These are phyloP conservation scores for Chironomus riparius DNA, from an alignment of 2,888 invertebrate species.

Conservation along the genomic window DNA sequence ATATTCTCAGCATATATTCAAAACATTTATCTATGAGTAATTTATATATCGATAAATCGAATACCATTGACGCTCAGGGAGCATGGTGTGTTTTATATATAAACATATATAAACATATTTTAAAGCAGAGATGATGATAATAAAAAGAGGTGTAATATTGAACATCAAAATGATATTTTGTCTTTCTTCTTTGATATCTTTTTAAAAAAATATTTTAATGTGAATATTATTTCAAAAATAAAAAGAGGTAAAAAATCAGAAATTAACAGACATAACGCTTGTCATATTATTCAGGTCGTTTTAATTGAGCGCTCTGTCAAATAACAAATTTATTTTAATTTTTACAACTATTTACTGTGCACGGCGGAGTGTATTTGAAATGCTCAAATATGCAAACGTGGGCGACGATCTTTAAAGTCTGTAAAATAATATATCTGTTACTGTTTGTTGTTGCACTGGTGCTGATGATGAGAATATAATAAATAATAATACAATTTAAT, in stretches of 20 bases:
- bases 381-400: background rate
- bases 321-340: constrained; percentile 18
- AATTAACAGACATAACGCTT: no score
- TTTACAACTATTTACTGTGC: constrained; percentile 9
- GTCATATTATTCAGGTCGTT: background rate
- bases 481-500: constrained; percentile 2
- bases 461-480: background rate
- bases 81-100: background rate
- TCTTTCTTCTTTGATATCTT: background rate
- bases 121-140: background rate
- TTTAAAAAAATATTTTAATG: no score
- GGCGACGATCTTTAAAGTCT: background rate
- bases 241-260: no score
- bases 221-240: no score
- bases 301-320: constrained; percentile 17
- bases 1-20: no score
- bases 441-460: background rate
- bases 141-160: background rate
- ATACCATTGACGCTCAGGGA: background rate
- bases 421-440: background rate
- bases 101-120: no score
- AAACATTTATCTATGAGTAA: no score
- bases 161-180: background rate
- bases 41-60: no score
- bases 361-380: background rate